Conservation (phyloP, 2,888 invertebrate genomes). For the Bellardia pandia region DNA sequence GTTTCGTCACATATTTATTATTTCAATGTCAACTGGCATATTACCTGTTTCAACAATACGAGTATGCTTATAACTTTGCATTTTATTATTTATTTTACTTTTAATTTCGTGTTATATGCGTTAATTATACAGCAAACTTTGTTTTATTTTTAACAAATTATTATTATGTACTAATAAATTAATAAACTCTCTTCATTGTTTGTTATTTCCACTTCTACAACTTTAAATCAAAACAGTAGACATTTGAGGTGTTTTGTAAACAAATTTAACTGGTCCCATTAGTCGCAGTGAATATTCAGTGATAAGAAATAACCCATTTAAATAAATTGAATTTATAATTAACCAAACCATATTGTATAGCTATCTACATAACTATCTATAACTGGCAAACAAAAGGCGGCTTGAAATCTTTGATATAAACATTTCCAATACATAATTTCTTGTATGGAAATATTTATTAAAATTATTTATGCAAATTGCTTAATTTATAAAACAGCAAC, state of each 20-base stretch:
- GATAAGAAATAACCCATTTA: neutral
- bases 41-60: too few species aligned
- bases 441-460: neutral
- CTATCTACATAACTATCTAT: neutral
- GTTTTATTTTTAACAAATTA: neutral
- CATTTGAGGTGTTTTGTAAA: conserved; percentile 46
- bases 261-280: conserved; percentile 38
- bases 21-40: too few species aligned
- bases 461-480: conserved; percentile 64
- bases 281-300: conserved; percentile 35
- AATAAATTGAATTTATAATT: conserved; percentile 28
- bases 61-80: too few species aligned
- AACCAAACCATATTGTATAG: neutral
- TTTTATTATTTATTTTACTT: too few species aligned
- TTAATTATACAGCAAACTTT: neutral
- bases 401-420: conserved; percentile 5
- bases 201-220: neutral
- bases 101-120: too few species aligned
- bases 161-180: conserved; percentile 46
- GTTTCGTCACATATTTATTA: too few species aligned
- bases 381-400: conserved; percentile 19
- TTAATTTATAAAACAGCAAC: conserved; percentile 49
- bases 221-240: neutral
- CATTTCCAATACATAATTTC: neutral
- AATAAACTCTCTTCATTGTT: conserved; percentile 12